Percentiles rank a stretch among this genome's conserved stretches.
Conservation (phyloP, 2,113 vertebrate genomes). For the Puntigrus tetrazona region DNA sequence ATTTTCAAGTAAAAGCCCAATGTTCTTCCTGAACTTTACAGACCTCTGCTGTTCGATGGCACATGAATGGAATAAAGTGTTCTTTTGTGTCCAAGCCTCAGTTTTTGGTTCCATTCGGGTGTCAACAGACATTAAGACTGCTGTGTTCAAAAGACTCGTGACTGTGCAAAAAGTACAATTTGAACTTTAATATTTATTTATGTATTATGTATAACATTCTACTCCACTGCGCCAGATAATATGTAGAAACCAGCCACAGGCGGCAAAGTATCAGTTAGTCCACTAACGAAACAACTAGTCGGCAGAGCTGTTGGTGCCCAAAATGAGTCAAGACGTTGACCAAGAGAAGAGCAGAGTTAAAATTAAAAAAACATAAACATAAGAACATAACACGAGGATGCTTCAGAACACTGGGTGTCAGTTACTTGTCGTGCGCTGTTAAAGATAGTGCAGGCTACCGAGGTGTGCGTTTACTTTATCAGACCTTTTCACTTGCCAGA, state of each 20-base stretch:
- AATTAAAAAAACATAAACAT: no score
- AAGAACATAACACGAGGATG: no score
- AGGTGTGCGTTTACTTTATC: background rate
- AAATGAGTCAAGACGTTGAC: no score
- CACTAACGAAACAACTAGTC: no score
- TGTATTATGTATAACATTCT: background rate
- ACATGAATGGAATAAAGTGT: constrained; percentile 63
- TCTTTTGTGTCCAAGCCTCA: constrained; percentile 60
- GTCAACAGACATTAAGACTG: constrained; percentile 51
- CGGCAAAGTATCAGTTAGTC: no score
- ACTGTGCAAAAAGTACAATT: no score
- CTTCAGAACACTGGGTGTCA: background rate
- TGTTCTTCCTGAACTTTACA: constrained; percentile 68
- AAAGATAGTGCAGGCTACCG: background rate
- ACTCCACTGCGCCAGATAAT: no score
- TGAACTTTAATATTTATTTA: background rate
- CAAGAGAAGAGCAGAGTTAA: no score
- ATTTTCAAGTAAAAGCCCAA: constrained; percentile 70
- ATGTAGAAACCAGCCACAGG: no score
- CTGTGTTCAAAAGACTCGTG: background rate
- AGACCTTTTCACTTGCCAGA: background rate
- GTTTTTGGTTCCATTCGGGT: constrained; percentile 58
- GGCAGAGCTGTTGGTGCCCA: no score
- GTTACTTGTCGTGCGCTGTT: background rate
- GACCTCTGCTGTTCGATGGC: constrained; percentile 62